phyloP scores from a whole-genome alignment of 2,888 invertebrate species.

The Pachydiplax longipennis region DNA sequence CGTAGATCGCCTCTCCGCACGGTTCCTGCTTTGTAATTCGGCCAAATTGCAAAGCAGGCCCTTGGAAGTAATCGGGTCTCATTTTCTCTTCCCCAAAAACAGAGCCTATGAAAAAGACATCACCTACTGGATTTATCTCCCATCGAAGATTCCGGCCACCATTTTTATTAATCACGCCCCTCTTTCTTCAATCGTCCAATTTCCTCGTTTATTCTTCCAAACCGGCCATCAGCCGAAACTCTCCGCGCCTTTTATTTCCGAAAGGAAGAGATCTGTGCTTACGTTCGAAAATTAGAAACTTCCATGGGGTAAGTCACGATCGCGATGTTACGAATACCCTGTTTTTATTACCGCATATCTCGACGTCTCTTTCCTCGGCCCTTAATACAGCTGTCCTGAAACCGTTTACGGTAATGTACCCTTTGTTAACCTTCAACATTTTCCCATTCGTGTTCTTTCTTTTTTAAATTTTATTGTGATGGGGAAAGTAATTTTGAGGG shows the following conservation, averaged over 20 bases:
- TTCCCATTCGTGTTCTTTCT: too few relatives aligned
- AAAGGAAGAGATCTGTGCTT: not conserved
- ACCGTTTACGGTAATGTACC: too few relatives aligned
- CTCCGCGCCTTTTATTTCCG: not conserved
- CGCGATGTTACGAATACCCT: not conserved
- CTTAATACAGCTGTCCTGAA: too few relatives aligned
- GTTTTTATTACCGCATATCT: not conserved
- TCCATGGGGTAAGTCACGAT: not conserved
- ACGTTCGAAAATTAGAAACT: not conserved
- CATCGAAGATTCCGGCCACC: not conserved
- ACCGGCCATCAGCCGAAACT: not conserved
- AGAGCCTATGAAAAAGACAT: conserved; percentile 13
- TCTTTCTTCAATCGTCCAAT: conserved; percentile 7
- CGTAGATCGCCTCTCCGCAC: not conserved
- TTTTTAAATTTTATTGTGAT: too few relatives aligned
- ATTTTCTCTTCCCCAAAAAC: not conserved
- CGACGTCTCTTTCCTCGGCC: not conserved
- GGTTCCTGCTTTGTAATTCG: not conserved
- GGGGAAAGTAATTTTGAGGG: too few relatives aligned
- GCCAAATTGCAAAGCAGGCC: not conserved
- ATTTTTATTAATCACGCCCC: not conserved
- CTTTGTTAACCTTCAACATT: too few relatives aligned
- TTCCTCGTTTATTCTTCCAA: not conserved
- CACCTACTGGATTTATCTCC: not conserved
- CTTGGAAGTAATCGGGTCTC: not conserved